Conservation (phyloP, 2,113 vertebrate species). For the Podarcis raffonei region DNA sequence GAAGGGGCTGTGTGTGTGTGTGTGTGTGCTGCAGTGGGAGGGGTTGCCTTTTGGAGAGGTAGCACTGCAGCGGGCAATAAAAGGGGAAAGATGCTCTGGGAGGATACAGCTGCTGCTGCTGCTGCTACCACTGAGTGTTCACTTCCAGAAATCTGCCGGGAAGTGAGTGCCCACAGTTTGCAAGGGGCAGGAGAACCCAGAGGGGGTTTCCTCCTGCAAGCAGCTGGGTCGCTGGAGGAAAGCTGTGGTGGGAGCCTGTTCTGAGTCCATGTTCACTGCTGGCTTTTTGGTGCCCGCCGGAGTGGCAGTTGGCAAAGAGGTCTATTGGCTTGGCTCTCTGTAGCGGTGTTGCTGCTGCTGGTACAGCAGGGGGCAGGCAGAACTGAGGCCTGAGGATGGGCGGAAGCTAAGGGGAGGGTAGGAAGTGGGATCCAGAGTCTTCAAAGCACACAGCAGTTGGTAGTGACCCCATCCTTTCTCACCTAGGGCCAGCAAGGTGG, state of each 20-base stretch:
- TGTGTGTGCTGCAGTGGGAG: slow-evolving; percentile 1
- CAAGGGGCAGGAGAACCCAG: neutral
- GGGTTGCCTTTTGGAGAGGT: neutral
- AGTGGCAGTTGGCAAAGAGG: neutral
- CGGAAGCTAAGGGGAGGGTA: neutral
- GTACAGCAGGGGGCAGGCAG: neutral
- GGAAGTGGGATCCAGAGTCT: neutral
- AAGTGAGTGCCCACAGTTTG: neutral
- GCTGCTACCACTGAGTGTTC: neutral
- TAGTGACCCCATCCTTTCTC: neutral
- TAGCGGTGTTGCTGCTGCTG: neutral
- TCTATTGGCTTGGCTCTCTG: neutral
- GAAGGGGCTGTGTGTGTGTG: neutral
- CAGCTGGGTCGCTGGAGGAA: neutral
- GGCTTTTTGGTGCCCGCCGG: neutral
- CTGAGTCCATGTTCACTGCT: neutral
- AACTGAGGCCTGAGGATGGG: neutral
- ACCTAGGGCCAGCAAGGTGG: neutral
- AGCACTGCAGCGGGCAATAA: neutral
- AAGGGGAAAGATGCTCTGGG: neutral
- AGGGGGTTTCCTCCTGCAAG: neutral
- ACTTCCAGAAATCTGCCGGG: too few relatives aligned
- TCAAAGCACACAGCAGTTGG: too few relatives aligned
- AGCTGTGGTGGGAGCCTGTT: too few relatives aligned
- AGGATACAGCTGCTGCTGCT: neutral